Conservation (phyloP, 2,888 invertebrate species). For the Seira musarum region DNA sequence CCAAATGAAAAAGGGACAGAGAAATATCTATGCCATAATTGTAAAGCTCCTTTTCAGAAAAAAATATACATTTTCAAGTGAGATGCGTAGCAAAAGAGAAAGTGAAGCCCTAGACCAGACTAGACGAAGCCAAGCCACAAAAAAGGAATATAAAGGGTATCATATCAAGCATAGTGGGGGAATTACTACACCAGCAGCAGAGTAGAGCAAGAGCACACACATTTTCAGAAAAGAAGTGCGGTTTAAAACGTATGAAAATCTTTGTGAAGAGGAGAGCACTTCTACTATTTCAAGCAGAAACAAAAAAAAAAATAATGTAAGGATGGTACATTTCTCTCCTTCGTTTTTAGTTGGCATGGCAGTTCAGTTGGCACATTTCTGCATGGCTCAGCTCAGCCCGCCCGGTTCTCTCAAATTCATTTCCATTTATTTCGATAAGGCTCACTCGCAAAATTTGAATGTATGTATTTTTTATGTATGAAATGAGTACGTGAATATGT, state of each 20-base stretch:
- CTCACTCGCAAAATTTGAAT: too few relatives aligned
- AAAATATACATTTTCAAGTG: not conserved
- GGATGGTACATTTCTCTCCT: too few relatives aligned
- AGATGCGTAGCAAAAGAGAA: not conserved
- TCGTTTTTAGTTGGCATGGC: too few relatives aligned
- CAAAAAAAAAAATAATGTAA: not conserved
- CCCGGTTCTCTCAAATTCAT: too few relatives aligned
- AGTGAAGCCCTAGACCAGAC: too few relatives aligned
- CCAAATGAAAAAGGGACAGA: not conserved
- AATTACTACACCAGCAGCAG: too few relatives aligned
- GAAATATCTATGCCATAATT: not conserved
- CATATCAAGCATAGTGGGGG: too few relatives aligned
- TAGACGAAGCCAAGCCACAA: not conserved
- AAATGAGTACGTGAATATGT: too few relatives aligned
- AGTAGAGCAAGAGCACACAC: too few relatives aligned
- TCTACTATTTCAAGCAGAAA: not conserved
- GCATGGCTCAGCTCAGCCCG: not conserved
- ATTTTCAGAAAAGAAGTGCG: too few relatives aligned
- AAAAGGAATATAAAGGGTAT: not conserved
- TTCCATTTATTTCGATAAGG: too few relatives aligned
- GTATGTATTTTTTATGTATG: too few relatives aligned
- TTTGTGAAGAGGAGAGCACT: not conserved
- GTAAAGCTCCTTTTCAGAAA: not conserved
- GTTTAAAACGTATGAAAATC: constrained; percentile 1
- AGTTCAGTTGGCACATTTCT: constrained; percentile 9